Percentiles rank a stretch among this genome's conserved stretches.
Evolutionary conservation across 2,113 vertebrate species (phyloP).

Genomic region (Vombatus ursinus): DNA sequence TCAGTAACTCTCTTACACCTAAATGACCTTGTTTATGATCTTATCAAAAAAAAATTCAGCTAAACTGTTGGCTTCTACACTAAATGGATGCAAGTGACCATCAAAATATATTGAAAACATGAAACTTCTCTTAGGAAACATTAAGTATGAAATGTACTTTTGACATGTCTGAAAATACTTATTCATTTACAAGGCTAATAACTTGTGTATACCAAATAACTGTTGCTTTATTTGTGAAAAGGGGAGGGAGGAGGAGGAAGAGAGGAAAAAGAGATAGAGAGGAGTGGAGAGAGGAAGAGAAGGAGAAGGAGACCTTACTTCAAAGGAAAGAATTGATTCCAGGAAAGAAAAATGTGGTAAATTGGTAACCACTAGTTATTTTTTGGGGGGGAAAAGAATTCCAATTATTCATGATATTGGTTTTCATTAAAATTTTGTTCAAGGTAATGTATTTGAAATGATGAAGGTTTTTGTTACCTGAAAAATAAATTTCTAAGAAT

Average conservation of each 20-base stretch:
- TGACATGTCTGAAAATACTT: background rate
- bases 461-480: background rate
- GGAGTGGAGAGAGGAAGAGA: background rate
- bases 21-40: background rate
- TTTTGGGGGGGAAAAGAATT: background rate
- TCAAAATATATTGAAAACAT: background rate
- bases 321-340: background rate
- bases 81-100: background rate
- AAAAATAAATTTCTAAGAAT: background rate
- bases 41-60: background rate
- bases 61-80: background rate
- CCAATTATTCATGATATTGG: background rate
- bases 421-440: background rate
- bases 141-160: background rate
- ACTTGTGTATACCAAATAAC: background rate
- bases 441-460: background rate
- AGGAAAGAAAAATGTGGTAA: background rate
- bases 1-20: background rate
- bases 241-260: background rate
- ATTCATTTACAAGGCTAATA: background rate
- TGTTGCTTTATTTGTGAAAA: background rate
- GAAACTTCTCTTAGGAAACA: background rate
- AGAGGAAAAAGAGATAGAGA: background rate
- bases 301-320: background rate
- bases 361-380: background rate